These are phyloP conservation scores for Dryococelus australis DNA, from an alignment of 2,888 invertebrate genomes.

Conservation along the genomic window DNA sequence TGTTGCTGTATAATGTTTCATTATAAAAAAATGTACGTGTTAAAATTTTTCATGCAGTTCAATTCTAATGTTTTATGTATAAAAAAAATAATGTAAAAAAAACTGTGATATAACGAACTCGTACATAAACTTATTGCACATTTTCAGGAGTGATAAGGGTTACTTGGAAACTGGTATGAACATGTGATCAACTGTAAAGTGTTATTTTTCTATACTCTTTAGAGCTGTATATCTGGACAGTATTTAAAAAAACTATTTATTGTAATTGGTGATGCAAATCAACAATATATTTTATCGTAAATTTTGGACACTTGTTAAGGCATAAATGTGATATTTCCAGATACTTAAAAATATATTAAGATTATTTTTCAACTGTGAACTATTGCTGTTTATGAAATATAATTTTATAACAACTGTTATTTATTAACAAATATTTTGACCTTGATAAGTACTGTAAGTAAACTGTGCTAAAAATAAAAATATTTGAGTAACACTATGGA, in stretches of 20 bases:
- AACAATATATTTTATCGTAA: background rate
- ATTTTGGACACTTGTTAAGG: slow-evolving; percentile 10
- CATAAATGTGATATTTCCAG: slow-evolving; percentile 10
- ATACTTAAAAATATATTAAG: slow-evolving; percentile 24
- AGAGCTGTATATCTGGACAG: slow-evolving; percentile 1
- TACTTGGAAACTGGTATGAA: background rate
- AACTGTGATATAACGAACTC: background rate
- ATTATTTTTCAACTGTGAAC: slow-evolving; percentile 20
- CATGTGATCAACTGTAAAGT: background rate
- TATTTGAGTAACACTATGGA: background rate
- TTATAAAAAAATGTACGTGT: background rate
- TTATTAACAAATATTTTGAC: slow-evolving; percentile 26
- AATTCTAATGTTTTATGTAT: background rate
- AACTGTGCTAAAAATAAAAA: background rate
- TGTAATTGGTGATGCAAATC: background rate
- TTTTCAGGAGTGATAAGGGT: background rate
- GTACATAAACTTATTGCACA: background rate
- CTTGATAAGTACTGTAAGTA: slow-evolving; percentile 3
- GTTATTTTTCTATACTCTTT: slow-evolving; percentile 16
- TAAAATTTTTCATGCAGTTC: background rate
- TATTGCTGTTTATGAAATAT: slow-evolving; percentile 18
- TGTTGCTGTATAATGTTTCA: background rate
- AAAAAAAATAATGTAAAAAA: background rate
- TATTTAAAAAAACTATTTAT: background rate
- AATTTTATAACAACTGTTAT: slow-evolving; percentile 22